Percentiles rank a stretch among this genome's conserved stretches.
phyloP scores from a whole-genome alignment of 2,888 invertebrate genomes.

The Melanchra persicariae region DNA sequence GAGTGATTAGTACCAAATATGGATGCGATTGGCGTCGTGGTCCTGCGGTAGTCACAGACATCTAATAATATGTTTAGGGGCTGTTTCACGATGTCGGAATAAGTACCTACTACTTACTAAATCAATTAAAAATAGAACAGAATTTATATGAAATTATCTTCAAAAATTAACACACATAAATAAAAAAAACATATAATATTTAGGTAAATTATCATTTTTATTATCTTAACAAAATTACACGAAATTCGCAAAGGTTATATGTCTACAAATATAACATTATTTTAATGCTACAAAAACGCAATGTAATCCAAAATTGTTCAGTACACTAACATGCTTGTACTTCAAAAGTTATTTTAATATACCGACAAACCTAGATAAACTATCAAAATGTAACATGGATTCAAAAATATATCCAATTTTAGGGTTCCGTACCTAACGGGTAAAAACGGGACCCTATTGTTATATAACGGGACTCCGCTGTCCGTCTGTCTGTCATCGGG shows the following conservation, averaged over 20 bases:
- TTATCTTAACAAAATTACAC: constrained; percentile 43
- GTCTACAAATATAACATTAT: constrained; percentile 38
- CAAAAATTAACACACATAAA: neutral
- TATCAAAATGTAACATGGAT: constrained; percentile 45
- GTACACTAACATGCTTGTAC: constrained; percentile 30
- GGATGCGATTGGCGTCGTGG: no score
- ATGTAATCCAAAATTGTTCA: constrained; percentile 28
- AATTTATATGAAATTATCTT: no score
- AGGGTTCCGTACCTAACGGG: no score
- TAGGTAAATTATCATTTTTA: constrained; percentile 50
- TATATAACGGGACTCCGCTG: no score
- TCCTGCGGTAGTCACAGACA: no score
- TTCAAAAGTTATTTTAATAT: constrained; percentile 18
- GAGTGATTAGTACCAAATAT: no score
- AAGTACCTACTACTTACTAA: no score
- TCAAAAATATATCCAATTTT: constrained; percentile 24
- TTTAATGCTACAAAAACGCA: constrained; percentile 45
- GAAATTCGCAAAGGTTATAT: constrained; percentile 27
- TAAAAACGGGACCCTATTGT: no score
- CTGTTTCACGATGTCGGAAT: no score
- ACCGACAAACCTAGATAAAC: constrained; percentile 35
- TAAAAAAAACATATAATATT: constrained; percentile 19
- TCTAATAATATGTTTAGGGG: no score
- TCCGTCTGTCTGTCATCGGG: no score
- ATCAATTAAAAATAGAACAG: no score